These are phyloP conservation scores for Sternarchorhynchus goeldii DNA, from an alignment of 2,797 vertebrate species.

Conservation along the genomic window DNA sequence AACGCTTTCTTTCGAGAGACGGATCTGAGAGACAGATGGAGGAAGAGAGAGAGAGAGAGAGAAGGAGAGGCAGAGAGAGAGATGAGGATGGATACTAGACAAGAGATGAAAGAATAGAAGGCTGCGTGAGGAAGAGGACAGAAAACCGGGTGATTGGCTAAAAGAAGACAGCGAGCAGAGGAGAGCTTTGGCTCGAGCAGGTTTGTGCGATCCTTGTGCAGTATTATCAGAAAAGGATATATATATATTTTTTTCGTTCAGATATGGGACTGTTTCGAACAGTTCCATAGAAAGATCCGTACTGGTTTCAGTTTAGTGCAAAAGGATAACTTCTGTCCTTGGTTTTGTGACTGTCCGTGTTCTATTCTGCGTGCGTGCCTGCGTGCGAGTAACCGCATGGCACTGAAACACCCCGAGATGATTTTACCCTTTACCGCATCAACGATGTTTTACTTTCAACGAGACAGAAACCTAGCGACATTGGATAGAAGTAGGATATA, in stretches of 20 bases:
- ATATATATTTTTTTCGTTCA: background rate
- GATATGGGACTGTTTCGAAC: too few species aligned
- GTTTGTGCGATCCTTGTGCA: slow-evolving; percentile 42
- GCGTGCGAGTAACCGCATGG: background rate
- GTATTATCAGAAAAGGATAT: slow-evolving; percentile 11
- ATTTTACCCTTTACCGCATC: background rate
- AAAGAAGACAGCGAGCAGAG: slow-evolving; percentile 11
- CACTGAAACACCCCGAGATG: background rate
- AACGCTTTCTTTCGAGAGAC: slow-evolving; percentile 58
- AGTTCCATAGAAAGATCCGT: slow-evolving; percentile 24
- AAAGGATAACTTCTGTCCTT: background rate
- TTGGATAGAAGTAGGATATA: slow-evolving; percentile 18
- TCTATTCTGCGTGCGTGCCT: background rate
- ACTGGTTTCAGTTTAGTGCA: background rate
- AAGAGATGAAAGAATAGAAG: slow-evolving; percentile 42
- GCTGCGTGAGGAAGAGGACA: slow-evolving; percentile 25
- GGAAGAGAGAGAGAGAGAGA: slow-evolving; percentile 38
- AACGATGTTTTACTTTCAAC: background rate
- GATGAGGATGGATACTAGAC: slow-evolving; percentile 35
- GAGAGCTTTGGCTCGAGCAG: slow-evolving; percentile 37
- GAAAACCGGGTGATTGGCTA: slow-evolving; percentile 4
- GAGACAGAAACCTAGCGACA: slow-evolving; percentile 26
- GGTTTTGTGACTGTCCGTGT: background rate
- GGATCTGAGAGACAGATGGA: slow-evolving; percentile 50
- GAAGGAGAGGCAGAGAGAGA: slow-evolving; percentile 37